Evolutionary conservation across 2,113 vertebrate species (phyloP), one percentile per base, ranked within the genome.

Genomic region (Thalassarche chlororhynchos): DNA sequence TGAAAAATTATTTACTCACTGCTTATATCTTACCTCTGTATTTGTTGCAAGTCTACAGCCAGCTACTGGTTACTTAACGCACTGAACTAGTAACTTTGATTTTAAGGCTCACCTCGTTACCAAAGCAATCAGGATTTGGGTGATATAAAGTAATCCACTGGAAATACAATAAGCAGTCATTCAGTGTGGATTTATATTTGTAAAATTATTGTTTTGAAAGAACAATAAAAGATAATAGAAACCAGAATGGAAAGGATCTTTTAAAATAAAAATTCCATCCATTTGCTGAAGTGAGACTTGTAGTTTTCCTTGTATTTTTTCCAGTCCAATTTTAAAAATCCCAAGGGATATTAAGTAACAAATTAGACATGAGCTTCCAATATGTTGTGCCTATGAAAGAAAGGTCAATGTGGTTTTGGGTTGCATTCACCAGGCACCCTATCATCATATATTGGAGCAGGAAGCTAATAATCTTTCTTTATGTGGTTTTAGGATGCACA

Each of bases 401-500:
- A 96, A 95, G 94, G 74, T 95, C 93, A 91, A 2, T 91, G 93
- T 80, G 84, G 64, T 85, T 95, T 96, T 82, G 93, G 84, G 80
- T 79, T 96, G 81, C 81, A 51, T 72, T 87, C 69, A 87, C 77
- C 81, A 96, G 91, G 58, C 87, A 93, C 78, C 96, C 61, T 84
- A 93, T 82, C 84, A 76, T 79, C 65, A 76, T 46, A 29, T 85
- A 62, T 87, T 82, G 87, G 65, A 87, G 65, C 9, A 91, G 36
- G 91, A 92, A 95, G 77, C 89, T 96, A 96, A 97, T 96, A 94
- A 92, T 96, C 69, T 97, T 92, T 84, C 80, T 92, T 93, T 72
- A 85, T 87, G 55, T 94, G 89, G 52, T 87, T 96, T 97, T 95
- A 85, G 89, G 92, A 95, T 96, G 94, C 94, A 89, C 80, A 91